These are phyloP conservation scores for Drosophila fulvimacula DNA, from an alignment of 2,888 invertebrate genomes.

Conservation along the genomic window DNA sequence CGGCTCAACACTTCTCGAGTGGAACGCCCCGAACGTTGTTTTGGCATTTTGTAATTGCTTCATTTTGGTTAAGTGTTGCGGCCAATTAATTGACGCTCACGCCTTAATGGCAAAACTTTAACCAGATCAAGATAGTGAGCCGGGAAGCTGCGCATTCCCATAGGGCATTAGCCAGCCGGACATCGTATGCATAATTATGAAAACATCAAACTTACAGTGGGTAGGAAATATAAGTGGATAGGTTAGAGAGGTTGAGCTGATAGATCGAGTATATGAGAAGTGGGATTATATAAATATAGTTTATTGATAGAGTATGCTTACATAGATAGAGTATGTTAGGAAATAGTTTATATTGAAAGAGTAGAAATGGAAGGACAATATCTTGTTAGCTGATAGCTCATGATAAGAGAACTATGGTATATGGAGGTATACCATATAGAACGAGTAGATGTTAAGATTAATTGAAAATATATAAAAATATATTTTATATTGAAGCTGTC, in stretches of 20 bases:
- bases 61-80: slow-evolving; percentile 49
- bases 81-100: slow-evolving; percentile 59
- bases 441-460: too few relatives aligned
- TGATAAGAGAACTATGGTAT: too few relatives aligned
- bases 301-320: too few relatives aligned
- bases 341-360: not conserved
- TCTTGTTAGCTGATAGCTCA: too few relatives aligned
- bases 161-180: slow-evolving; percentile 4
- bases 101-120: slow-evolving; percentile 48
- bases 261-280: not conserved
- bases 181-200: not conserved
- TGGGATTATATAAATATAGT: too few relatives aligned
- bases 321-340: not conserved
- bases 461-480: too few relatives aligned
- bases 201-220: not conserved
- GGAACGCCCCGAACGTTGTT: slow-evolving; percentile 63
- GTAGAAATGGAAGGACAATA: too few relatives aligned
- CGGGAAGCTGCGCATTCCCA: not conserved
- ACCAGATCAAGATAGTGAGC: slow-evolving; percentile 48
- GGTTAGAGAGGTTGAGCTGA: not conserved
- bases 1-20: slow-evolving; percentile 66
- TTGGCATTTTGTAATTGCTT: slow-evolving; percentile 72
- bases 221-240: not conserved
- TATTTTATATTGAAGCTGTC: too few relatives aligned
- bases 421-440: too few relatives aligned